These are phyloP conservation scores for Corticium candelabrum DNA, from an alignment of 37 sponge, comb jelly and placozoan genomes.

Conservation along the genomic window DNA sequence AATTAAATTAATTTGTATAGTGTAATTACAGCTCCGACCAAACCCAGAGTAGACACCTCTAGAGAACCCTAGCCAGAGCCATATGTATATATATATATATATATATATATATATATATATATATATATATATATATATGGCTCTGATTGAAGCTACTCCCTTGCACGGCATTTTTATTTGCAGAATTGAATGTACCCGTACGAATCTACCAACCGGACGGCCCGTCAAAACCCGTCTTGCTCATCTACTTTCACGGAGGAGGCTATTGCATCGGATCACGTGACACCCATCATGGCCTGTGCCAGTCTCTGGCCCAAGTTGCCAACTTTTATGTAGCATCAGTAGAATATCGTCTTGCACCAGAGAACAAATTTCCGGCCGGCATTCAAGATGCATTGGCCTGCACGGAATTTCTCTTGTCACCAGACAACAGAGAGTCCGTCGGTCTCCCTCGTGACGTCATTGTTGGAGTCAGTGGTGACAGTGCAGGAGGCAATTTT, in stretches of 20 bases:
- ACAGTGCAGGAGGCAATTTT: not conserved
- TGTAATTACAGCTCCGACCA: too few relatives aligned
- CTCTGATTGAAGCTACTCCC: too few relatives aligned
- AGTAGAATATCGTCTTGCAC: not conserved
- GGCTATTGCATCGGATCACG: not conserved
- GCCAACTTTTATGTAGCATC: not conserved
- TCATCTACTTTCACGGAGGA: not conserved
- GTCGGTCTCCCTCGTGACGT: not conserved
- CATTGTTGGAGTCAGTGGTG: not conserved
- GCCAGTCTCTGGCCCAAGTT: not conserved
- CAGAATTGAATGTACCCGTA: too few relatives aligned
- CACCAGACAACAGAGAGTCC: not conserved
- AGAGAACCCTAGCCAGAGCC: too few relatives aligned
- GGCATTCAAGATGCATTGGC: not conserved
- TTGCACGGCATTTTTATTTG: too few relatives aligned
- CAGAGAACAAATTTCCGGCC: conserved; percentile 1
- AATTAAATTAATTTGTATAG: too few relatives aligned
- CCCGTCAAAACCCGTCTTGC: too few relatives aligned
- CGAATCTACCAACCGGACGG: too few relatives aligned
- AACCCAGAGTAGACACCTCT: too few relatives aligned
- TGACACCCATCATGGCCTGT: not conserved
- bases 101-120: conserved; percentile 5
- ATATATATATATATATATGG: not conserved
- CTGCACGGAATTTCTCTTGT: not conserved
- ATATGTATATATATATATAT: not conserved